These are phyloP conservation scores for Spea hammondii DNA, from an alignment of 2,797 vertebrate species.

Conservation along the genomic window DNA sequence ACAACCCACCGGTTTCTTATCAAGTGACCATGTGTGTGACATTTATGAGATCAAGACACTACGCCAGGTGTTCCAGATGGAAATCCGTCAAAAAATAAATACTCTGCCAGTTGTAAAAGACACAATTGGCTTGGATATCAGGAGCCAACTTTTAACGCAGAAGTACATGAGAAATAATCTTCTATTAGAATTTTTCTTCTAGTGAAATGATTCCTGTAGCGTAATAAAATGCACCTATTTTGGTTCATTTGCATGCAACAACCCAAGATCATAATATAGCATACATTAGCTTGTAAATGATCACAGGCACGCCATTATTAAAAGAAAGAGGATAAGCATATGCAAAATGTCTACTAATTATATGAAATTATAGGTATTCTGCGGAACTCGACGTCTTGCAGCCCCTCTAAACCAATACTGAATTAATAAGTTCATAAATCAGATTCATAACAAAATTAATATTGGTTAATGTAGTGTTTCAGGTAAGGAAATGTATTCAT, in stretches of 20 bases:
- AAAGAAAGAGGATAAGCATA: constrained; percentile 44
- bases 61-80: too few relatives aligned
- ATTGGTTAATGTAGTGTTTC: constrained; percentile 50
- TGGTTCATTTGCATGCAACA: constrained; percentile 29
- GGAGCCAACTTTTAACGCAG: too few relatives aligned
- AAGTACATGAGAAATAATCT: too few relatives aligned
- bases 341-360: constrained; percentile 49
- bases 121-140: too few relatives aligned
- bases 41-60: too few relatives aligned
- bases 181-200: constrained; percentile 8
- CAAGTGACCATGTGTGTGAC: too few relatives aligned
- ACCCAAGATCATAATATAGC: neutral
- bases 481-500: constrained; percentile 40
- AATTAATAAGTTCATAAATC: constrained; percentile 54
- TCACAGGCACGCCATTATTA: constrained; percentile 37
- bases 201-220: constrained; percentile 20
- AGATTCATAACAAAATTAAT: constrained; percentile 47
- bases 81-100: too few relatives aligned
- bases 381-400: constrained; percentile 23
- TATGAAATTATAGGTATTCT: constrained; percentile 51
- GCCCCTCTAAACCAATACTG: constrained; percentile 31
- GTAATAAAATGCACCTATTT: constrained; percentile 33
- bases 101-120: too few relatives aligned
- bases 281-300: constrained; percentile 30
- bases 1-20: too few relatives aligned